Conservation (phyloP, 2,113 vertebrate genomes). For the Archocentrus centrarchus region DNA sequence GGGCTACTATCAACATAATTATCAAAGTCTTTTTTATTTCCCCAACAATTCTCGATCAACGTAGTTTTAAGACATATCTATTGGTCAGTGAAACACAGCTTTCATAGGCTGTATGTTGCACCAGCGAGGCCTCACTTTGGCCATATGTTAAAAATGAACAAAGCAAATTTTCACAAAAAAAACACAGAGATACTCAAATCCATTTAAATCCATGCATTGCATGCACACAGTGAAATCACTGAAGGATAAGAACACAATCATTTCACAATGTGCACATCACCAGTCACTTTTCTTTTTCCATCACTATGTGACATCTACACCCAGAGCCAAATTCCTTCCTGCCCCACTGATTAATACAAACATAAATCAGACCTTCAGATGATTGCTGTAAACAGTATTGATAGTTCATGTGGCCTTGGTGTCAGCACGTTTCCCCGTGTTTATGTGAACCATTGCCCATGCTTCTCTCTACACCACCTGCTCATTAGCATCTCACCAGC, state of each 20-base stretch:
- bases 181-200: not conserved
- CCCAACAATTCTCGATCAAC: not conserved
- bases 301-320: conserved; percentile 18
- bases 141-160: not conserved
- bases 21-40: not conserved
- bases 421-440: conserved; percentile 66
- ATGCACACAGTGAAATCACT: not conserved
- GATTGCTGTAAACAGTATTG: conserved; percentile 74
- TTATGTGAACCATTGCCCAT: conserved; percentile 61
- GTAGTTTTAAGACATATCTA: not conserved
- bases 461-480: conserved; percentile 59
- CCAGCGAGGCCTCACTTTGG: not conserved
- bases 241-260: conserved; percentile 10
- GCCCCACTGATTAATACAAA: conserved; percentile 68
- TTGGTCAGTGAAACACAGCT: not conserved
- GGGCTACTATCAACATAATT: not conserved
- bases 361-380: conserved; percentile 74
- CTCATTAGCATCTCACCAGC: conserved; percentile 59
- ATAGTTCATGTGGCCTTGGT: conserved; percentile 58
- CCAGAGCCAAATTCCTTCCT: conserved; percentile 56
- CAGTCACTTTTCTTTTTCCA: not conserved
- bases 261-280: conserved; percentile 15
- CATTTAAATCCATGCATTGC: not conserved
- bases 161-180: not conserved
- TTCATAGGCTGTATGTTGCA: not conserved